A percentile compares a stretch with the other conserved stretches of the same genome.
phyloP scores from a whole-genome alignment of 2,113 vertebrate species.

The Camelus bactrianus region DNA sequence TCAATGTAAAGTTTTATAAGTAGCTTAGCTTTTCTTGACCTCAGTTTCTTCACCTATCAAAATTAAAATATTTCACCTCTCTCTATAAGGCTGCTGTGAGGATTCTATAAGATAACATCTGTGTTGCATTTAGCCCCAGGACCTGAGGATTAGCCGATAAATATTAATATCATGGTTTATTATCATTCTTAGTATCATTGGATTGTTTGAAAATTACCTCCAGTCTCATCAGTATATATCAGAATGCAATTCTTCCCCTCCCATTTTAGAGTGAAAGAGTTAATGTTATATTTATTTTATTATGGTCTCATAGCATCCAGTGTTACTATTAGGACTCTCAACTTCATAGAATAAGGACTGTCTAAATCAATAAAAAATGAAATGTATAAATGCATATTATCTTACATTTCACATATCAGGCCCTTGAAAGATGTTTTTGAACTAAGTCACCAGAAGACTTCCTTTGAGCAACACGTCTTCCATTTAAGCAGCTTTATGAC shows the following conservation, averaged over 20 bases:
- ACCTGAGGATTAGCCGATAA: neutral
- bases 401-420: neutral
- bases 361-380: neutral
- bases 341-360: neutral
- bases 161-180: neutral
- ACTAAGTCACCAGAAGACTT: neutral
- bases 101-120: neutral
- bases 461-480: neutral
- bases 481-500: neutral
- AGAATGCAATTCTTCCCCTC: neutral
- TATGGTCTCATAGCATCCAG: neutral
- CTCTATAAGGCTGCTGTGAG: neutral
- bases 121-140: neutral
- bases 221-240: neutral
- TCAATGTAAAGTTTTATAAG: neutral
- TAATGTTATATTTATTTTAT: neutral
- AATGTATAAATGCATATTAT: neutral
- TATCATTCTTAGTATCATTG: neutral
- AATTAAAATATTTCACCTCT: neutral
- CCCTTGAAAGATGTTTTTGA: neutral
- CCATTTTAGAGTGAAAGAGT: neutral
- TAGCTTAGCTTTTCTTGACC: neutral
- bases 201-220: slow-evolving; percentile 6
- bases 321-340: neutral
- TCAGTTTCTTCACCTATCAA: neutral